Evolutionary conservation across 2,797 vertebrate species (phyloP), one percentile per base, ranked within the genome.

Genomic region (Discoglossus pictus): DNA sequence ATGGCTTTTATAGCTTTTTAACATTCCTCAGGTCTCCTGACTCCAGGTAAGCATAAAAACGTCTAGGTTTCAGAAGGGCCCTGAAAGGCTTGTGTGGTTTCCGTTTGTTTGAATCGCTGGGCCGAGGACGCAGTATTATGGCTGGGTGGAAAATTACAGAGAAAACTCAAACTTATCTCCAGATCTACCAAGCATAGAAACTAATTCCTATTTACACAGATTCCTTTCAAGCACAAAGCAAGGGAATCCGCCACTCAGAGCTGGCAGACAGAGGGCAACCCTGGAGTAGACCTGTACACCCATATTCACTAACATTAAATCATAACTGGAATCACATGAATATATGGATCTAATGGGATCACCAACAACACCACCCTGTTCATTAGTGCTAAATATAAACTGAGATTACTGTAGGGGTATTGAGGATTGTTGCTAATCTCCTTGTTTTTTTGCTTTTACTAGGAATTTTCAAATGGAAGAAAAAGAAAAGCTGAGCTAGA

Each of bases 11-110:
- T 61, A 63, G 68, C 68, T 71, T 64, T 71, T 64, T 71, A 71
- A 71, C 68, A 71, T 71, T 71, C 68, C 60, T 71, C 53, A 71
- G 68, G 68, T 58, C 68, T 71, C 68, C 52, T 64, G 68, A 64
- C 68, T 71, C 68, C 68, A 71, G 68, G 68, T 71, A 44, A 71
- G 68, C 68, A 71, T 71, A 71, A 71, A 71, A 71, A 50, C 46
- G 68, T 71, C 68, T 71, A 51, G 68, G 43, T 64, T 63, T 62
- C 50, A 48, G 31, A 48, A 63, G 59, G n/a, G 34, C 42, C 34
- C 59, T 71, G 60, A 64, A 71, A 64, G 68, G 60, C 51, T 64
- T 58, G 60, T 71, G 68, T 16, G 68, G 68, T 71, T 71, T 71
- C 44, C 50, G 60, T 71, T 63, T 71, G 60, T 58, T 52, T 64